phyloP scores from a whole-genome alignment of 2,888 invertebrate genomes.

The Lasioglossum pauxillum region DNA sequence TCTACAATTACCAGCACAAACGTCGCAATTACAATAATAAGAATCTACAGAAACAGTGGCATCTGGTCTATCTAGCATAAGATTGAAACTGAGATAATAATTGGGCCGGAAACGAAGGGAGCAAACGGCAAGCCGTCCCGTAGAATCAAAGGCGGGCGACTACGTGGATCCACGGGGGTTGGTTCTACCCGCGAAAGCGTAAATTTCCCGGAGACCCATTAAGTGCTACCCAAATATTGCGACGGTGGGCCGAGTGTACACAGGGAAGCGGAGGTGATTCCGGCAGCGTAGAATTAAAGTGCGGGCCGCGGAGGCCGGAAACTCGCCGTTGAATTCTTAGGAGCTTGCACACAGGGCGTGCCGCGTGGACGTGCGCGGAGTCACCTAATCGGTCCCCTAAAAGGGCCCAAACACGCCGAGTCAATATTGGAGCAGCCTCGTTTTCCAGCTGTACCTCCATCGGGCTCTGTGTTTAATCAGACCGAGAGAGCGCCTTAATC shows the following conservation, averaged over 20 bases:
- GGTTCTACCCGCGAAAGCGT: constrained; percentile 11
- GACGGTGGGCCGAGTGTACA: background rate
- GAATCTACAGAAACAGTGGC: too few relatives aligned
- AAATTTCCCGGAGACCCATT: constrained; percentile 19
- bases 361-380: constrained; percentile 40
- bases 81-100: background rate
- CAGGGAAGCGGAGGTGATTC: background rate
- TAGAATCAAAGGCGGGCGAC: background rate
- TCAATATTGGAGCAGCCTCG: constrained; percentile 68
- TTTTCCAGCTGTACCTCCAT: constrained; percentile 42
- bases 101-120: background rate
- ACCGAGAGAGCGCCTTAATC: constrained; percentile 47
- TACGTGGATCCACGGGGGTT: background rate
- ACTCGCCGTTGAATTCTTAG: constrained; percentile 30
- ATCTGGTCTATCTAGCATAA: too few relatives aligned
- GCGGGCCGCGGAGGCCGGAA: background rate
- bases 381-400: constrained; percentile 63
- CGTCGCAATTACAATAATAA: too few relatives aligned
- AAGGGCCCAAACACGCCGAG: constrained; percentile 57
- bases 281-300: constrained; percentile 23
- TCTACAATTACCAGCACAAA: too few relatives aligned
- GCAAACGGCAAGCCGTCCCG: background rate
- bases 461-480: constrained; percentile 54
- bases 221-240: constrained; percentile 14
- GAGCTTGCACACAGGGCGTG: constrained; percentile 1